Evolutionary conservation across 1,140 invertebrate species (phyloP).

Genomic region (Pseudomyrmex cubaensis): DNA sequence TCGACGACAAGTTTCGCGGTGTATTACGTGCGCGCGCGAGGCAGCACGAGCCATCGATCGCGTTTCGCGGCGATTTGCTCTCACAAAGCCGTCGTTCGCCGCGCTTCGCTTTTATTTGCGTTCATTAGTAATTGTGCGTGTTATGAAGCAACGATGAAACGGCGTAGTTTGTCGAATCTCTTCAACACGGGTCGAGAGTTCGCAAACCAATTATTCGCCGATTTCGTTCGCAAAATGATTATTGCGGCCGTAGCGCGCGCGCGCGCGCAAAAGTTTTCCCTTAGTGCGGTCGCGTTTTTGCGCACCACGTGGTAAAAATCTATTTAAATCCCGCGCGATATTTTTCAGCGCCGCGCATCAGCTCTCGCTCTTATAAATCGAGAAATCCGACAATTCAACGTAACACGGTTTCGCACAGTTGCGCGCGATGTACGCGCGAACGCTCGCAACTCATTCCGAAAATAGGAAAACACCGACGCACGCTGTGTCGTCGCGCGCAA

Average conservation of each 20-base stretch:
- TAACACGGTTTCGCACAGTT: not conserved
- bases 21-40: not conserved
- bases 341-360: not conserved
- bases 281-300: not conserved
- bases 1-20: constrained; percentile 14
- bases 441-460: not conserved
- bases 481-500: constrained; percentile 9
- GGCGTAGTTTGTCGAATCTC: constrained; percentile 10
- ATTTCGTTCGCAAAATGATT: constrained; percentile 56
- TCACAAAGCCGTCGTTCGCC: not conserved
- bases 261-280: constrained; percentile 26
- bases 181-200: constrained; percentile 49
- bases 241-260: constrained; percentile 31
- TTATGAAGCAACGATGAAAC: constrained; percentile 47
- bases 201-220: constrained; percentile 53
- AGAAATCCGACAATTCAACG: constrained; percentile 27
- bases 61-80: not conserved
- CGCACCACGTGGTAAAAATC: constrained; percentile 31
- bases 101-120: constrained; percentile 44
- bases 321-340: constrained; percentile 1
- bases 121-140: constrained; percentile 47
- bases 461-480: not conserved
- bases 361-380: constrained; percentile 13
- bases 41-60: not conserved
- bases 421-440: not conserved